Evolutionary conservation across 1,140 invertebrate species (phyloP).

Genomic region (Aphaenogaster ashmeadi): DNA sequence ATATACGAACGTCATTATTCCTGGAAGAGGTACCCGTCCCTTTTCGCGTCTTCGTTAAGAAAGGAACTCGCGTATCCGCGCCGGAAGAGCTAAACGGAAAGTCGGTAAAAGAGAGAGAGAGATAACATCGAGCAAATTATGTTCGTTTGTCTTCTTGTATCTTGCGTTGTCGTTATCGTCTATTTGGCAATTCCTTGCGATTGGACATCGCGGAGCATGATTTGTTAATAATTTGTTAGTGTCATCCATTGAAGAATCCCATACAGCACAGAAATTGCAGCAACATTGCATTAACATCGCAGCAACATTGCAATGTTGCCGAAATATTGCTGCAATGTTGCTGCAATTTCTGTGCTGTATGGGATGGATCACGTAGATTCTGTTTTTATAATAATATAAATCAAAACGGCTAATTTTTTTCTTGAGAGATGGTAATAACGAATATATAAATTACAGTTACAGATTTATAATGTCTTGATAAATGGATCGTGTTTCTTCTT

Average conservation of each 20-base stretch:
- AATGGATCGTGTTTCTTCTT: constrained; percentile 23
- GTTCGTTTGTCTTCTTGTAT: constrained; percentile 37
- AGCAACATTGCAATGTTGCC: too few species aligned
- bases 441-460: neutral
- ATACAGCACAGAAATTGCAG: too few species aligned
- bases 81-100: constrained; percentile 50
- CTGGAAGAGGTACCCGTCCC: constrained; percentile 23
- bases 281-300: too few species aligned
- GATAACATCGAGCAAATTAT: constrained; percentile 21
- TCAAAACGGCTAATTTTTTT: neutral
- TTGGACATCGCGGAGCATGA: constrained; percentile 13
- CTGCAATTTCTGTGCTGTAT: too few species aligned
- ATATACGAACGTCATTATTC: constrained; percentile 63
- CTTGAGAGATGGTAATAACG: neutral
- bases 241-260: neutral
- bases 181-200: constrained; percentile 20
- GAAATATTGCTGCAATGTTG: too few species aligned
- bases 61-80: constrained; percentile 59
- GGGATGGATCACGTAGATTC: neutral
- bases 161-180: constrained; percentile 4
- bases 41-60: constrained; percentile 64
- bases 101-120: neutral
- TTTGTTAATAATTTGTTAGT: constrained; percentile 55
- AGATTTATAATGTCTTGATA: neutral
- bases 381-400: neutral